Evolutionary conservation across 2,888 invertebrate species (phyloP), one percentile per base, ranked within the genome.

Genomic region (Oeneis ivallda): DNA sequence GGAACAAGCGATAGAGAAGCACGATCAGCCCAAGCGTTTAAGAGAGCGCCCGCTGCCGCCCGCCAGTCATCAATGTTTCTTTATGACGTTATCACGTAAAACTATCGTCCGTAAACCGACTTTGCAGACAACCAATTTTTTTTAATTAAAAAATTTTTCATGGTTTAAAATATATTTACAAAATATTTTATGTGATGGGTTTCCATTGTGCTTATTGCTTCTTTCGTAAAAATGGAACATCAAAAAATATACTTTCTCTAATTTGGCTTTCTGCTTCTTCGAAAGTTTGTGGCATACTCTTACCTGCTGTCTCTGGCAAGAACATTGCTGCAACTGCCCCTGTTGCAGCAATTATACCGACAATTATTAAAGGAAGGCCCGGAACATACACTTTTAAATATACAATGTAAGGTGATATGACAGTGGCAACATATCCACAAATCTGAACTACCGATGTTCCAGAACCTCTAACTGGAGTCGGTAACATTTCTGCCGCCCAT

Each of bases 251-350:
- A 47, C 79, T 79, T 34, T 72, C 77, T 43, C 57, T 79, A 0
- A 82, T 75, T 47, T 89, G 66, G 4, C 72, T 70, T 69, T 89
- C 89, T 4, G 88, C 82, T 41, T 85, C 86, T 9, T 86, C 84
- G 72, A 89, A 88, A 0, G 86, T 83, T 64, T 89, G 85, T 0
- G 89, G 89, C 81, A 89, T 81, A 63, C 84, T 82, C 69, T 77
- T 84, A 2, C 74, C 75, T 0, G 85, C 83, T 2, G 89, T 89
- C 71, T 89, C 89, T 0, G 89, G 87, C 47, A 89, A 70, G 9
- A 76, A 71, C 3, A 87, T 68, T 1, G 82, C 75, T 6, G 84
- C 62, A 0, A 79, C 8, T 15, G 76, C 80, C 15, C 79, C 81
- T 11, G 80, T 11, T 0, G 72, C 72, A 3, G 83, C 80, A 43